Base-by-base conservation (phyloP, 2,888 invertebrate genomes). In the Octonoba sinensis region DNA sequence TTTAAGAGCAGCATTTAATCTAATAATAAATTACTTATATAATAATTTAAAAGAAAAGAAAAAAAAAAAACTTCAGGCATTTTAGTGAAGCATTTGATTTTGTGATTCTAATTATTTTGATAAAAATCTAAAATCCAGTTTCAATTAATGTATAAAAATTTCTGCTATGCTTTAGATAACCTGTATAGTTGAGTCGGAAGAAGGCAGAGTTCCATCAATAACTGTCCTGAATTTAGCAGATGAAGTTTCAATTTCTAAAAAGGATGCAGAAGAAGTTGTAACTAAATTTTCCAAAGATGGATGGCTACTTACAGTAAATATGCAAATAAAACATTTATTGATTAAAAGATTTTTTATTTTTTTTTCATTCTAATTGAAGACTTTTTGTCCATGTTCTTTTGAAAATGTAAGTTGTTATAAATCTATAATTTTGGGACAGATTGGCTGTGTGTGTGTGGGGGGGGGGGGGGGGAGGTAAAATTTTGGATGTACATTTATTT, bases 181-280 rank as follows among this genome's bases (percentile, higher is more conserved):
- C 24, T 57, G 62, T 57, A 86, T 88, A n/a, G 86, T 87, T 18
- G 85, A 86, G 18, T 85, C 86, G 6, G 86, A 87, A 4, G 84
- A 85, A 24, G 88, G 88, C 4, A 78, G 83, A 24, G 79, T 87
- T 13, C 86, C 87, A 0, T 87, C 88, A 12, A 86, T 86, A 18
- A 86, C 85, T 44, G 87, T 87, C 13, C 74, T 87, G n/a, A 87
- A 87, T 79, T 84, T 87, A 6, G 84, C 86, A 3, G 87, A 87
- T 59, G 85, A 84, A 36, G 70, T 88, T 18, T 86, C 54, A 24
- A 86, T 88, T 83, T 84, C 85, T 4, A 87, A 87, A 78, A 85
- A 84, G 62, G 87, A 87, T 65, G 87, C 87, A 1, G 85, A 88
- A 73, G 84, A 86, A 20, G 84, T 88, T 18, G 67, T 88, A 86